Evolutionary conservation across 2,113 vertebrate genomes (phyloP).

Genomic region (Phylloscopus trochiloides): DNA sequence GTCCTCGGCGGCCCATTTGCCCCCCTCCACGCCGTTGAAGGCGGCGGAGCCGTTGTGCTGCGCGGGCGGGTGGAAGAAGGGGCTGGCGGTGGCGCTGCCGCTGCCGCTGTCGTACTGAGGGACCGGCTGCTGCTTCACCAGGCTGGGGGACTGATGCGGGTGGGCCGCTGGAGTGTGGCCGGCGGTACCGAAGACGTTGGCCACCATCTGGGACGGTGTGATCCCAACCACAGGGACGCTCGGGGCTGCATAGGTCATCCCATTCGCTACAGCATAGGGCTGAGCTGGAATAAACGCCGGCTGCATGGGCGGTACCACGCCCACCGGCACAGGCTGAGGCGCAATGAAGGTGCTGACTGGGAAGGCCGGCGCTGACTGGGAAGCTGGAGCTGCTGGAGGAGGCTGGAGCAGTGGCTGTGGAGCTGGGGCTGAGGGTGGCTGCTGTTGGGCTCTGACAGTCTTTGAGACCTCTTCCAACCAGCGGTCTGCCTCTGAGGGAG

Average conservation of each 20-base stretch:
- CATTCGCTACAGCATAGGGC: constrained; percentile 86
- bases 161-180: constrained; percentile 77
- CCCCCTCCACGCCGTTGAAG: constrained; percentile 84
- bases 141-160: constrained; percentile 74
- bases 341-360: constrained; percentile 77
- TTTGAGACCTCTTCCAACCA: constrained; percentile 98
- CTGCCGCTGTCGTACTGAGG: constrained; percentile 74
- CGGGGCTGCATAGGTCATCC: constrained; percentile 83
- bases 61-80: constrained; percentile 80
- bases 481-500: constrained; percentile 94
- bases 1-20: constrained; percentile 78
- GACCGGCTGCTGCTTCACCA: constrained; percentile 74
- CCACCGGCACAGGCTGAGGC: constrained; percentile 77
- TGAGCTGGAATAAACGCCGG: constrained; percentile 81
- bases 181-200: constrained; percentile 91
- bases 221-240: constrained; percentile 92
- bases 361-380: constrained; percentile 77
- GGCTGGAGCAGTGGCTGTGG: constrained; percentile 72
- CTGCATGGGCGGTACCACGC: constrained; percentile 85
- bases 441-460: constrained; percentile 83
- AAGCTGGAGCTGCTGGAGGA: constrained; percentile 52
- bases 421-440: constrained; percentile 57
- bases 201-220: constrained; percentile 98
- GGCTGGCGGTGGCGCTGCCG: constrained; percentile 68
- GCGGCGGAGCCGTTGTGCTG: constrained; percentile 83